These are phyloP conservation scores for Aphaenogaster floridana DNA, from an alignment of 1,140 invertebrate species.

Conservation along the genomic window DNA sequence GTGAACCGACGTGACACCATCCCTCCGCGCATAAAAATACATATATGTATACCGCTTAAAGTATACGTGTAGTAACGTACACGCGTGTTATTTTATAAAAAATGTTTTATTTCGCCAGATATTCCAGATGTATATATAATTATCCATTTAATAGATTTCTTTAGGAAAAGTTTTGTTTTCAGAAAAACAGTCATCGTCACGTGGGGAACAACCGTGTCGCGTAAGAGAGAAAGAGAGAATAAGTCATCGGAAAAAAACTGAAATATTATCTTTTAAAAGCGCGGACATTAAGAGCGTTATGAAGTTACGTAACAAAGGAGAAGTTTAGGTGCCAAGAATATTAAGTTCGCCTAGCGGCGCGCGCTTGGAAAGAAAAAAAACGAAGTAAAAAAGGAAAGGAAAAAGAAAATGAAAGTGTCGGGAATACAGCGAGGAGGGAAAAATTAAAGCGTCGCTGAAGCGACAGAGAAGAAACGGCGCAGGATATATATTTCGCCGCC, in stretches of 20 bases:
- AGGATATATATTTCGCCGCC: slow-evolving; percentile 5
- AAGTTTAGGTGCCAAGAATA: slow-evolving; percentile 66
- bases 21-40: not conserved
- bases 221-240: not conserved
- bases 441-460: slow-evolving; percentile 51
- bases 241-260: slow-evolving; percentile 47
- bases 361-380: slow-evolving; percentile 29
- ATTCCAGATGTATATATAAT: not conserved
- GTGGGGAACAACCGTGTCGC: not conserved
- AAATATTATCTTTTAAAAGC: slow-evolving; percentile 66
- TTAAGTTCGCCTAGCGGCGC: slow-evolving; percentile 52
- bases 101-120: not conserved
- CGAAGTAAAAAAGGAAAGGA: not conserved
- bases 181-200: slow-evolving; percentile 5
- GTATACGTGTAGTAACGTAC: not conserved
- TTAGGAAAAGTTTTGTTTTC: slow-evolving; percentile 10
- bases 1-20: slow-evolving; percentile 8
- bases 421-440: not conserved
- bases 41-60: not conserved
- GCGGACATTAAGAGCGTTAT: slow-evolving; percentile 61
- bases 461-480: not conserved
- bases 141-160: slow-evolving; percentile 5
- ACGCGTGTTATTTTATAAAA: not conserved
- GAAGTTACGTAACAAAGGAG: slow-evolving; percentile 62
- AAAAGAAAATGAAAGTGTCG: slow-evolving; percentile 47